These are phyloP conservation scores for Chaetophractus vellerosus DNA, from an alignment of 2,797 vertebrate species.

Conservation along the genomic window DNA sequence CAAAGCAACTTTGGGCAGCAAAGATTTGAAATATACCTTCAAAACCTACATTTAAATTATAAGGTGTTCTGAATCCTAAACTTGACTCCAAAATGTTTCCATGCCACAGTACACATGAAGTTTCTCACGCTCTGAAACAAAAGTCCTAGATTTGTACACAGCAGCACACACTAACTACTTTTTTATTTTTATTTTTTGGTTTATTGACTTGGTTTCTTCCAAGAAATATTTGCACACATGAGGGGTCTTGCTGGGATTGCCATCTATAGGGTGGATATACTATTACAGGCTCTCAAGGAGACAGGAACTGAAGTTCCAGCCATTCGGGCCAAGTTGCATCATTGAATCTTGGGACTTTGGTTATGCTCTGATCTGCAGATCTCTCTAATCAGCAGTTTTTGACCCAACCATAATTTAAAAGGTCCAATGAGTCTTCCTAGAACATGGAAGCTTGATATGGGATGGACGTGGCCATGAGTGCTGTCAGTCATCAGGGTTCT, in stretches of 20 bases:
- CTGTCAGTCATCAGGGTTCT: background rate
- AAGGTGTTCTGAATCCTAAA: background rate
- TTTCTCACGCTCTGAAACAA: background rate
- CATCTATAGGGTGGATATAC: slow-evolving; percentile 53
- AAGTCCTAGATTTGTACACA: background rate
- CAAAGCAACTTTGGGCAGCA: slow-evolving; percentile 54
- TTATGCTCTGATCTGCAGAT: background rate
- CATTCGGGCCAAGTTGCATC: slow-evolving; percentile 22
- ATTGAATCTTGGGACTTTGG: background rate
- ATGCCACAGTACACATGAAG: background rate
- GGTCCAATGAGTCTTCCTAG: background rate
- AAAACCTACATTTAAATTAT: slow-evolving; percentile 42
- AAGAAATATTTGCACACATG: slow-evolving; percentile 11
- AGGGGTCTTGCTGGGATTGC: background rate
- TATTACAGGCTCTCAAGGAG: slow-evolving; percentile 65
- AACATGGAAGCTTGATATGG: background rate
- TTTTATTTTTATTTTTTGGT: background rate
- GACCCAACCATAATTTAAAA: slow-evolving; percentile 47
- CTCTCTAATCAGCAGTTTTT: slow-evolving; percentile 5
- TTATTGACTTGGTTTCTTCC: slow-evolving; percentile 76
- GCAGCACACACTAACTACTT: no score
- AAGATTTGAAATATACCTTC: slow-evolving; percentile 32
- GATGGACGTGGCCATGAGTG: background rate
- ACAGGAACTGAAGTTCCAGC: background rate
- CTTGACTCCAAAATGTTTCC: background rate